These are phyloP conservation scores for Drosophila obscura DNA, from an alignment of 1,140 invertebrate species.

Conservation along the genomic window DNA sequence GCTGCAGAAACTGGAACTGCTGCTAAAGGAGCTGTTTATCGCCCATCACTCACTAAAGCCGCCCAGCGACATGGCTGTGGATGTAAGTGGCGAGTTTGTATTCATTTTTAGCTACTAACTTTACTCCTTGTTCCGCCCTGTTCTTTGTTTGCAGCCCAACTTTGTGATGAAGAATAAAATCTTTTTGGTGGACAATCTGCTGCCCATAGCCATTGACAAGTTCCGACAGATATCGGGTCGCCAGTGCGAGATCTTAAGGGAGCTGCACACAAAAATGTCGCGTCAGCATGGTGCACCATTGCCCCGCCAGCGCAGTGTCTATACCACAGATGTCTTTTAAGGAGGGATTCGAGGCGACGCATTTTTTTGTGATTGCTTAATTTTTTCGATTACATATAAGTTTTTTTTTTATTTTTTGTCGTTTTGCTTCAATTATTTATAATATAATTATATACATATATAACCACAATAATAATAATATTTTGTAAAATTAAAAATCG, in stretches of 20 bases:
- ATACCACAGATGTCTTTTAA: constrained; percentile 81
- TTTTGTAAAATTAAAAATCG: constrained; percentile 83
- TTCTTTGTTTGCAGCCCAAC: constrained; percentile 65
- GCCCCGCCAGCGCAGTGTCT: constrained; percentile 80
- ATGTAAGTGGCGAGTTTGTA: constrained; percentile 57
- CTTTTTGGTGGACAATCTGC: constrained; percentile 77
- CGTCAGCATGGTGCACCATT: constrained; percentile 71
- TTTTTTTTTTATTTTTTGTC: constrained; percentile 78
- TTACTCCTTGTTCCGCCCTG: not conserved
- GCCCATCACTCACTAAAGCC: constrained; percentile 77
- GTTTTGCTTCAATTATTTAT: constrained; percentile 83
- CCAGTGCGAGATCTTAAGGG: constrained; percentile 60
- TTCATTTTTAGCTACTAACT: not conserved
- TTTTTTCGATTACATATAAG: constrained; percentile 82
- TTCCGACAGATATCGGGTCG: constrained; percentile 70
- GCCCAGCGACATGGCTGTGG: constrained; percentile 68
- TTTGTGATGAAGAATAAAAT: constrained; percentile 81
- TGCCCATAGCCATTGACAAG: constrained; percentile 77
- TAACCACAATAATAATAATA: constrained; percentile 83
- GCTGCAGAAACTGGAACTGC: constrained; percentile 62
- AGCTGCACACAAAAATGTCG: constrained; percentile 66
- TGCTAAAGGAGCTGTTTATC: constrained; percentile 73
- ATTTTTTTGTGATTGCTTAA: constrained; percentile 21
- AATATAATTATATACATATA: constrained; percentile 84
- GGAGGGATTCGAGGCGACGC: not conserved